A percentile compares a stretch with the other conserved stretches of the same genome.
These are phyloP conservation scores for Coelopa pilipes DNA, from an alignment of 2,888 invertebrate species.

Conservation along the genomic window DNA sequence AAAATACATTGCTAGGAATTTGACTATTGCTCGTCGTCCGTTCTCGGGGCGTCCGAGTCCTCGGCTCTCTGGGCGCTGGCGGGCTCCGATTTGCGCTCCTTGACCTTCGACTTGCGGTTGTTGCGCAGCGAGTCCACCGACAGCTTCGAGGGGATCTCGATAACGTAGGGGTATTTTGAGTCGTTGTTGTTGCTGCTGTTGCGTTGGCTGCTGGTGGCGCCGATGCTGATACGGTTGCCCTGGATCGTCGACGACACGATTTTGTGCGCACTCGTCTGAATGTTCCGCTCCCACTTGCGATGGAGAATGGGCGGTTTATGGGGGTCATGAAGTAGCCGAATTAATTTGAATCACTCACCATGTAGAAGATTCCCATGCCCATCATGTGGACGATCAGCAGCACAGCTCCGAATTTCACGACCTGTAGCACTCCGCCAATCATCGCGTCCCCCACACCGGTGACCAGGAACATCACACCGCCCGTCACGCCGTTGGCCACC, in stretches of 20 bases:
- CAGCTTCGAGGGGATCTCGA: slow-evolving; percentile 5
- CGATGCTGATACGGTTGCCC: neutral
- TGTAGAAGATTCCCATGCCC: slow-evolving; percentile 38
- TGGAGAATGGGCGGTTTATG: neutral
- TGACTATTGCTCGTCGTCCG: slow-evolving; percentile 8
- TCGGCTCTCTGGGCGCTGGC: neutral
- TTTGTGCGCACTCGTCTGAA: neutral
- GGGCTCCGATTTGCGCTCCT: neutral
- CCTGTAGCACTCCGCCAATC: slow-evolving; percentile 9
- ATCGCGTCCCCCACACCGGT: neutral
- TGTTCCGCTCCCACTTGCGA: slow-evolving; percentile 17
- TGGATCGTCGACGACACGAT: neutral
- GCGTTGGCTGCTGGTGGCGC: neutral
- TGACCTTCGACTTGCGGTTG: neutral
- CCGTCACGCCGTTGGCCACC: too few species aligned
- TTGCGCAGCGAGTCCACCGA: slow-evolving; percentile 7
- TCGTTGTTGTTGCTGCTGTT: neutral
- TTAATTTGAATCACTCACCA: slow-evolving; percentile 37
- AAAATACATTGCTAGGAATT: neutral
- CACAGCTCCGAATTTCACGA: slow-evolving; percentile 43
- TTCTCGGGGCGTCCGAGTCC: neutral
- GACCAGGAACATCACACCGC: too few species aligned
- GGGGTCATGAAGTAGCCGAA: neutral
- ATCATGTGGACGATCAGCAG: slow-evolving; percentile 41
- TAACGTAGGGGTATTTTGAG: neutral